Base-by-base conservation (phyloP, 2,797 vertebrate species). In the Dendrocincla fuliginosa region DNA sequence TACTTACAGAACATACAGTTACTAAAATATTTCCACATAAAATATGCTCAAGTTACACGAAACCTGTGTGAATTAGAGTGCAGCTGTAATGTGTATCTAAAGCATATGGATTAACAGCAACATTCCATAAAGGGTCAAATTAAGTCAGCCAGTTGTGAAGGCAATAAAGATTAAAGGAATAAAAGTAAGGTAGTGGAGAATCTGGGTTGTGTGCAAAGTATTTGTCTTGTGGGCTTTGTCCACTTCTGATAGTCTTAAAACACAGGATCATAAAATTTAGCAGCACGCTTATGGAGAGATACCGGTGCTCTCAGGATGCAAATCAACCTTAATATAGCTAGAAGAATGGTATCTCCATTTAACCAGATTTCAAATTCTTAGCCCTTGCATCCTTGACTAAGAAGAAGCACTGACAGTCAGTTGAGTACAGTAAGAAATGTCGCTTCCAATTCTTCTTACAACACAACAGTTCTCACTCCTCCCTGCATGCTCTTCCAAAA, bases 21-120 rank as follows among this genome's bases (percentile, higher is more conserved):
- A 98, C 97, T 98, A 98, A 98, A 98, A 98, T 98, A 98, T 98
- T 96, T 87, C 96, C 97, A 98, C 98, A 94, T 97, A 98, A 98
- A 98, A 98, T 97, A 98, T 98, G 97, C 96, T 98, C 96, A 97
- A 97, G 97, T 98, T 97, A 97, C 98, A 98, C 96, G 96, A 97
- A 97, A 98, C 93, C 81, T 92, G 83, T 97, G 87, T 94, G 91
- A 94, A 84, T 92, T 91, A 87, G 89, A 95, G 95, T 97, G 96
- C 95, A 97, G 93, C 92, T 96, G 96, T 97, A 97, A 97, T 95
- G 89, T 97, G 96, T 89, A 96, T 90, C 97, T 97, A 95, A 97
- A 98, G 97, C 79, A 53, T 96, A 96, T 95, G 97, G 94, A 96
- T 97, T 89, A 96, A 97, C 93, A 97, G 94, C 95, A 96, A 96